Evolutionary conservation across 2,888 invertebrate genomes (phyloP), one percentile per base, ranked within the genome.

Genomic region (Acrobasis repandana): DNA sequence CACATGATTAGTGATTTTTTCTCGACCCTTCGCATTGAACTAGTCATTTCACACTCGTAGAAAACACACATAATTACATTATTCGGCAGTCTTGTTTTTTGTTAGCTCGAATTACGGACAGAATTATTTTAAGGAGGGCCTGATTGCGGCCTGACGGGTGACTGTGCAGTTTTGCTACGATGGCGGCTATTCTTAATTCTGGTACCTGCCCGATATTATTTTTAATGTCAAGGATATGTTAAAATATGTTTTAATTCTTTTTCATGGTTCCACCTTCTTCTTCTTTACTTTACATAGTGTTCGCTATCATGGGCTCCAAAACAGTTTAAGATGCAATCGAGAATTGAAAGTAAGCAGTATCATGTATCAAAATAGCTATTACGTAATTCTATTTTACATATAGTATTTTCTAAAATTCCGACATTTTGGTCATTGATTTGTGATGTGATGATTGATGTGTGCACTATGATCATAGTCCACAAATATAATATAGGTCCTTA

Each of bases 1-100:
- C 54, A 54, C 38, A 79, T 81, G 81, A 83, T 71, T 80, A 67
- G 74, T 70, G 68, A 66, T 73, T 84, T 80, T 52, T 54, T 20
- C 15, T 18, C 38, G 18, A 20, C 38, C 54, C n/a, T 54, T 38
- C 54, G 77, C 85, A 88, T 88, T 88, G 85, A 88, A 88, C 88
- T 88, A 85, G 84, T 87, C 80, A 87, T 90, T 89, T 90, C 86
- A 86, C 86, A 86, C 84, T 82, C 79, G 72, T 77, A 76, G 81
- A 84, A 81, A 87, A 87, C 85, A 88, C 79, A 84, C 83, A 88
- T 90, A 91, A 91, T 91, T 91, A 90, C 83, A 86, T 88, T 85
- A 87, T 88, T 85, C 88, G 78, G 76, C 78, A 76, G 78, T 77
- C 76, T 74, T 70, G 75, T 82, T 89, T 90, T 89, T 90, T 90